Evolutionary conservation across 2,888 invertebrate species (phyloP).

Genomic region (Colostygia pectinataria): DNA sequence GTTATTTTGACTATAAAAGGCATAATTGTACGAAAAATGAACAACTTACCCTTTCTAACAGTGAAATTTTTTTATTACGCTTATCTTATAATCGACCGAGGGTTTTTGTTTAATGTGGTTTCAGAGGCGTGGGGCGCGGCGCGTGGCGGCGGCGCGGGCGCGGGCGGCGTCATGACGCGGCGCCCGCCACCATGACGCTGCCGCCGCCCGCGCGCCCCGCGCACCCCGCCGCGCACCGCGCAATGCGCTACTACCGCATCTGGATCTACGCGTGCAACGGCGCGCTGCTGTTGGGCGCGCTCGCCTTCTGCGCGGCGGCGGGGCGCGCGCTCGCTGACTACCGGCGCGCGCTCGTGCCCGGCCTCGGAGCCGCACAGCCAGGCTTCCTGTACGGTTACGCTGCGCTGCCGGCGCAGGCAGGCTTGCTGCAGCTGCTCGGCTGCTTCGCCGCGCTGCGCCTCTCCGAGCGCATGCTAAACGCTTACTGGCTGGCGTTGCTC

Average conservation of each 20-base stretch:
- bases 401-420: constrained; percentile 89
- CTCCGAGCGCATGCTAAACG: constrained; percentile 90
- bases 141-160: constrained; percentile 82
- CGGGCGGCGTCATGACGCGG: constrained; percentile 82
- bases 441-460: constrained; percentile 91
- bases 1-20: too few relatives aligned
- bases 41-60: too few relatives aligned
- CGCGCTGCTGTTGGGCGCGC: constrained; percentile 91
- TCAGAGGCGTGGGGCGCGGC: constrained; percentile 82
- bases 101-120: constrained; percentile 40
- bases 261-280: constrained; percentile 97
- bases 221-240: constrained; percentile 83
- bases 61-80: too few relatives aligned
- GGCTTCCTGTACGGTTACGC: constrained; percentile 93
- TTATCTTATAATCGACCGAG: neutral
- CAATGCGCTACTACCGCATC: constrained; percentile 92
- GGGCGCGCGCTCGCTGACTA: constrained; percentile 88
- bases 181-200: constrained; percentile 83
- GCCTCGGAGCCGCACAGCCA: constrained; percentile 89
- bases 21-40: too few relatives aligned
- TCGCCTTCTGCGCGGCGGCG: constrained; percentile 90
- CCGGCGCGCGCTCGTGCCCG: constrained; percentile 87
- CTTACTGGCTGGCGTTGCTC: constrained; percentile 91
- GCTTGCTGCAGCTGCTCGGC: constrained; percentile 88
- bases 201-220: constrained; percentile 82